Conservation (phyloP, 2,797 vertebrate species). For the Anolis apletophallus region DNA sequence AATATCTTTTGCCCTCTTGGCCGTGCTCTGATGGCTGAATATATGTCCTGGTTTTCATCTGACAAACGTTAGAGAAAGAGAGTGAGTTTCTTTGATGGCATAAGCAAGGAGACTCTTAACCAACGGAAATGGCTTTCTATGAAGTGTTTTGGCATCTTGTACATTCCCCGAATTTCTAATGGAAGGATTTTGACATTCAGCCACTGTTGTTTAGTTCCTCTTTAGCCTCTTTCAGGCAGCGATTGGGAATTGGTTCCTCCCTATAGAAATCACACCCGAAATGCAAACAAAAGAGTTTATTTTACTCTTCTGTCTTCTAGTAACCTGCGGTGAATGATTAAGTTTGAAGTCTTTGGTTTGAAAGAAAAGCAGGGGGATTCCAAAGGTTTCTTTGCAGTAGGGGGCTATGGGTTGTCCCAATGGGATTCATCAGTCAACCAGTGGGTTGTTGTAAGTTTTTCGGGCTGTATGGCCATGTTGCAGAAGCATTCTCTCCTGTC, state of each 20-base stretch:
- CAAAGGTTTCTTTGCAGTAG: background rate
- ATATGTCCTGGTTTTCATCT: too few species aligned
- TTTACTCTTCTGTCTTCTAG: slow-evolving; percentile 29
- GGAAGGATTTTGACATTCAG: background rate
- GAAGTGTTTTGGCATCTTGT: too few species aligned
- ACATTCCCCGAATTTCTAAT: background rate
- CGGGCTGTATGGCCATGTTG: too few species aligned
- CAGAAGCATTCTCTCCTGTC: too few species aligned
- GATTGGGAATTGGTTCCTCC: background rate
- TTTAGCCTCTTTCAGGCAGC: background rate
- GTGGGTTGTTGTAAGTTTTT: too few species aligned
- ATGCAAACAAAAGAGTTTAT: background rate
- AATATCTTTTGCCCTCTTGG: too few species aligned
- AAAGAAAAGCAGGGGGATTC: slow-evolving; percentile 21
- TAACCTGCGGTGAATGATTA: slow-evolving; percentile 24
- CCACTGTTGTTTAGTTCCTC: background rate
- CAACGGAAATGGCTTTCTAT: too few species aligned
- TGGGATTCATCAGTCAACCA: too few species aligned
- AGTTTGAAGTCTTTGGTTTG: slow-evolving; percentile 27
- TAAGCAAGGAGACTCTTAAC: background rate
- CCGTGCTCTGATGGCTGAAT: too few species aligned
- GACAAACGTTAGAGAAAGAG: too few species aligned
- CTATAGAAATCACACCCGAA: background rate
- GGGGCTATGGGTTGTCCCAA: too few species aligned
- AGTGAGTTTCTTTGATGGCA: background rate